phyloP scores from a whole-genome alignment of 2,797 vertebrate species.

The Mycteria americana region DNA sequence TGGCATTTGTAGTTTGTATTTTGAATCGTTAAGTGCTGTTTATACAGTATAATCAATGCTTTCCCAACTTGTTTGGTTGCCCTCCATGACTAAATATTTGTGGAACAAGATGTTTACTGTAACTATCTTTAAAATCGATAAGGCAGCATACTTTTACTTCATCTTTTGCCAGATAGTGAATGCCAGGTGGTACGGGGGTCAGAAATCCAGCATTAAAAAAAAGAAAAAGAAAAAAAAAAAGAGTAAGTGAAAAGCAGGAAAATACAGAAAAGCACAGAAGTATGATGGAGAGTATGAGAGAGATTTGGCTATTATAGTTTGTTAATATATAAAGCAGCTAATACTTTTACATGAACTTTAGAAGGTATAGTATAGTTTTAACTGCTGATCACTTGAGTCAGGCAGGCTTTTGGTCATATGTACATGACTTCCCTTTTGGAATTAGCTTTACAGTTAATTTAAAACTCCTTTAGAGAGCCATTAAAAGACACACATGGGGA shows the following conservation, averaged over 20 bases:
- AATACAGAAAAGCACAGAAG: conserved; percentile 40
- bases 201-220: conserved; percentile 19
- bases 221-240: too few relatives aligned
- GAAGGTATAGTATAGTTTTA: conserved; percentile 47
- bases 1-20: conserved; percentile 69
- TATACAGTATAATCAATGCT: conserved; percentile 67
- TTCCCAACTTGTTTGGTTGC: conserved; percentile 67
- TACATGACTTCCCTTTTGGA: conserved; percentile 37
- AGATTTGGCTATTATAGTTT: conserved; percentile 49
- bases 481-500: conserved; percentile 33
- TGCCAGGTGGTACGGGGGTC: conserved; percentile 39
- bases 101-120: conserved; percentile 68
- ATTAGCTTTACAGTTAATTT: conserved; percentile 52
- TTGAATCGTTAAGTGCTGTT: conserved; percentile 70
- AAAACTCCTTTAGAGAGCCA: conserved; percentile 42
- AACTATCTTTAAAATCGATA: conserved; percentile 64
- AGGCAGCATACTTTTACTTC: conserved; percentile 59
- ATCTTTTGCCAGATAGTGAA: conserved; percentile 63
- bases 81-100: conserved; percentile 71
- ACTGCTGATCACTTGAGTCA: conserved; percentile 5
- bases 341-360: conserved; percentile 60
- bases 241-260: not conserved
- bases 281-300: conserved; percentile 33
- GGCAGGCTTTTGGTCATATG: not conserved
- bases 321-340: conserved; percentile 38